Base-by-base conservation (phyloP, 2,797 vertebrate genomes). In the Sebastolobus alascanus region DNA sequence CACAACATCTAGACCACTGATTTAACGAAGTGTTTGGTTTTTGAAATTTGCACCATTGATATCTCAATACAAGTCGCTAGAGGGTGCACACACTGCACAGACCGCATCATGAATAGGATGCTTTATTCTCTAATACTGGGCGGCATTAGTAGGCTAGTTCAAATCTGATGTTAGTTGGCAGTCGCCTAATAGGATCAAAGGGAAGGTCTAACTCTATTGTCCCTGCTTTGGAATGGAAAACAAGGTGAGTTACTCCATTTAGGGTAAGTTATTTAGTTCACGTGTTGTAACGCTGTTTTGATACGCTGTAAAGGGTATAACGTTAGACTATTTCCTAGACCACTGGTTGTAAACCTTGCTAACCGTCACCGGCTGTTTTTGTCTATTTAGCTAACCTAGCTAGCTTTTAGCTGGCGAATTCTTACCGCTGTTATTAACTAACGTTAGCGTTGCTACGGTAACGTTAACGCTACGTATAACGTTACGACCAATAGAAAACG, bases 41-140 rank as follows among this genome's bases (percentile, higher is more conserved):
- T 46, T 46, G 43, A 46, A 8, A 10, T 65, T 6, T 22, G 40
- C 40, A 16, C 40, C 40, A 43, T 43, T 43, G 40, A 43, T 43
- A 43, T 43, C 40, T 56, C 33, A 77, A 12, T 7, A 1, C 20
- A 14, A 43, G 12, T 66, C 87, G 66, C 89, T 90, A 92, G 90
- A 88, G 84, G 91, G 89, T 13, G 87, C 83, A 63, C 12, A 64
- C 12, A 3, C 18, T 16, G n/a, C 61, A 16, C n/a, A 35, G 9
- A 4, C 16, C 16, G 22, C 29, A 16, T 33, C 2, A 60, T 84
- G 74, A 89, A 83, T 74, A 50, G 74, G 56, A 52, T 14, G 37
- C 77, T 83, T 85, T 77, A 83, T 86, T 14, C 74, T 65, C 25
- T n/a, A 31, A 70, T 59, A 8, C 60, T 33, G 75, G 73, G 80